Base-by-base conservation (phyloP, 1,140 invertebrate genomes). In the Ladona fulva region DNA sequence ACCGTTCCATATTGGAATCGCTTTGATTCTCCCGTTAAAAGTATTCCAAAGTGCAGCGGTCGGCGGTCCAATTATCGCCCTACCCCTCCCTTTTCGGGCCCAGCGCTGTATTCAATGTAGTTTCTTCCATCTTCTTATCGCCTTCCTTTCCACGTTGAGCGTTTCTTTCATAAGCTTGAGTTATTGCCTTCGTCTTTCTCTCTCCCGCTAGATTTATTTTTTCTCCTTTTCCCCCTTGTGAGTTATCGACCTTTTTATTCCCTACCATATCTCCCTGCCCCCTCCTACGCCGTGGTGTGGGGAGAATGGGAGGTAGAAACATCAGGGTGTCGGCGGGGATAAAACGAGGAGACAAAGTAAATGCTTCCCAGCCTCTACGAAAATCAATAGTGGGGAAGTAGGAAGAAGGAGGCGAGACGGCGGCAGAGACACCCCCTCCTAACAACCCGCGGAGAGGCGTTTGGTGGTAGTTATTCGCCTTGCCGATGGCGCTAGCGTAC, bases 231-330 rank as follows among this genome's bases (percentile, higher is more conserved):
- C 3, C n/a, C 52, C 52, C 52, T 66, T 12, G 52, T 66, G 52
- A 66, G 52, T 66, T 66, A 66, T 66, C 52, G 52, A 66, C 52
- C 52, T 66, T 66, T 66, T 66, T 66, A 66, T 66, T 66, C 52
- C 52, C 52, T 66, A 16, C 16, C 52, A 66, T 66, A 66, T 66
- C 52, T 66, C 52, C 44, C 44, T 19, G 10, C 44, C 44, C 52
- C 52, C n/a, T 66, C 52, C 3, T 6, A 66, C 12, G 52, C 52
- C 12, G 14, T 66, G 52, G 52, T 66, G 52, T 37, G 52, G 52
- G 52, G n/a, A 66, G 52, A 66, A 66, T 16, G n/a, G 52, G 52
- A 66, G 52, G 52, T 66, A 66, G 52, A 66, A 66, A 66, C 52
- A 66, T 66, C n/a, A 66, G 52, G 52, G 52, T 66, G 52, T 66